A percentile compares a stretch with the other conserved stretches of the same genome.
Conservation (phyloP, 2,113 vertebrate species). For the Elanoides forficatus region DNA sequence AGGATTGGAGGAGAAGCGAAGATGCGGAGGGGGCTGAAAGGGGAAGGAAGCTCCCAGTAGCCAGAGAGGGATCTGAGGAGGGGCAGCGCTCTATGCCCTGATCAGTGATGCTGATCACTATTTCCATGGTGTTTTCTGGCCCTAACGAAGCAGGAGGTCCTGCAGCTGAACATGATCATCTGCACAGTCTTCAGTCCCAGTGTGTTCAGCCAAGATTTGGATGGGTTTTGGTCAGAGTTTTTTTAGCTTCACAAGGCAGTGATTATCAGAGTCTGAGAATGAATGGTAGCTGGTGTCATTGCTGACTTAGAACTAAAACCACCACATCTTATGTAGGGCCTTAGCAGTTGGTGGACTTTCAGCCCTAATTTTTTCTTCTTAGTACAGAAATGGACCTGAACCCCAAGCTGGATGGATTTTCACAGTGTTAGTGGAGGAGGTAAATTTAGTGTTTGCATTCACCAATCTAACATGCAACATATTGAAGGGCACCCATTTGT, state of each 20-base stretch:
- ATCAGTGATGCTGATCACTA: background rate
- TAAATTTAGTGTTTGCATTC: background rate
- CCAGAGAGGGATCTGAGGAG: background rate
- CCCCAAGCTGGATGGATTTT: background rate
- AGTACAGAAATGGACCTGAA: background rate
- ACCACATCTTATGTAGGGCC: background rate
- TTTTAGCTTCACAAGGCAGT: background rate
- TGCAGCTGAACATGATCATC: background rate
- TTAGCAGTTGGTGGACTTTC: background rate
- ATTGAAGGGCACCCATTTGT: background rate
- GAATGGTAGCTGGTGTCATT: background rate
- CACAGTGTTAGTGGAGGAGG: background rate
- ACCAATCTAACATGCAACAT: background rate
- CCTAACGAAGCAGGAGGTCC: background rate
- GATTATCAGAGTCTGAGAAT: background rate
- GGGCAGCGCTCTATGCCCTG: background rate
- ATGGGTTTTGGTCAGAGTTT: background rate
- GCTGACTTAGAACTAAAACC: background rate
- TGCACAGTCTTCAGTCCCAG: background rate
- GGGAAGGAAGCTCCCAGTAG: background rate
- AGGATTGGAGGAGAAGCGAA: background rate
- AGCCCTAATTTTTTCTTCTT: background rate
- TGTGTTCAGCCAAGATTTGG: background rate
- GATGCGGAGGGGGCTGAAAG: background rate
- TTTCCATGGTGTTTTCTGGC: fast-evolving